Base-by-base conservation (phyloP, 1,140 invertebrate species). In the Zaprionus ornatus region DNA sequence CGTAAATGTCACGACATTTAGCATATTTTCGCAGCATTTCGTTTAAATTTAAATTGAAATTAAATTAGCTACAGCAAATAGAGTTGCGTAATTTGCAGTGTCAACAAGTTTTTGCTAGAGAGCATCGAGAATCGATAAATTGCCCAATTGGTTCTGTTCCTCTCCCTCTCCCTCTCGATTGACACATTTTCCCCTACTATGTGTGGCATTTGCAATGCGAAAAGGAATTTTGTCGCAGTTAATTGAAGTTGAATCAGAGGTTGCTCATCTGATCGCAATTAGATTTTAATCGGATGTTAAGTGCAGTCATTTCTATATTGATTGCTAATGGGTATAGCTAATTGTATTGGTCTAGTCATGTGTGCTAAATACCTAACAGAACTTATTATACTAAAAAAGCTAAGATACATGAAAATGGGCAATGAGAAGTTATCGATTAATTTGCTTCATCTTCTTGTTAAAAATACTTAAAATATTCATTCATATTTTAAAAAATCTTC, bases 71-170 rank as follows among this genome's bases (percentile, higher is more conserved):
- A 17, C 56, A 65, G 27, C 56, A 69, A 65, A 66, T 72, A 4
- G 61, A 77, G 52, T 79, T 79, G 55, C 74, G 59, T 66, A 75
- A 67, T 72, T 75, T 23, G 55, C 45, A 35, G 42, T 42, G 54
- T 57, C 66, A 76, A 79, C 67, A 71, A 78, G 74, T 74, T 87
- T 70, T 71, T 17, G 40, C 54, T 35, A 56, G 45, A 50, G 54
- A 32, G 29, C 69, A 79, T 67, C 70, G 74, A 74, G 29, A 79
- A 82, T 80, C 74, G 61, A 88, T 80, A 62, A 72, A 74, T 71
- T 67, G 23, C 32, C 42, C 23, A 27, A 63, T 21, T 52, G 45
- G 15, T 17, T 29, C 52, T 23, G 12, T 55, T 13, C 17, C 7
- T 40, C 6, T 59, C 72, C 37, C 37, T n/a, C 15, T 40, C 37